phyloP scores from a whole-genome alignment of 1,140 invertebrate species.

The Fopius arisanus region DNA sequence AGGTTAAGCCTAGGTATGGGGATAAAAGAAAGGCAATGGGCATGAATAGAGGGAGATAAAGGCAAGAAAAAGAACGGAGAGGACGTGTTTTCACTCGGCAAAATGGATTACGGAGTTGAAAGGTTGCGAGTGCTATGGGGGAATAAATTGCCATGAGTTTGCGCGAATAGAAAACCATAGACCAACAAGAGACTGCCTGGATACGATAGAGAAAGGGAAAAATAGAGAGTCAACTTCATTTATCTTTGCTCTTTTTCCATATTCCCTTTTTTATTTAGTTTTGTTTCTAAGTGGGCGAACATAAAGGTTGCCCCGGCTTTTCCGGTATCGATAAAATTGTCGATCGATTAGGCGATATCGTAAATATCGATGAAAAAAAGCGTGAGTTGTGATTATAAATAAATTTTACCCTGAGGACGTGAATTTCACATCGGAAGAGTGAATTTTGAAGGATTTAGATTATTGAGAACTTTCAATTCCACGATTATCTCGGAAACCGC shows the following conservation, averaged over 20 bases:
- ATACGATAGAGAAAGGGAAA: background rate
- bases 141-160: background rate
- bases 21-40: background rate
- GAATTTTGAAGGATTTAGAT: too few species aligned
- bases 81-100: constrained; percentile 19
- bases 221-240: background rate
- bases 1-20: background rate
- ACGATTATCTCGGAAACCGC: too few species aligned
- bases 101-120: constrained; percentile 30
- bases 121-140: constrained; percentile 14
- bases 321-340: background rate
- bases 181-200: background rate
- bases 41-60: background rate
- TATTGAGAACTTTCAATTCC: too few species aligned
- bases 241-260: background rate
- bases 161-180: background rate
- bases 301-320: background rate
- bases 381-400: too few species aligned
- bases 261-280: background rate
- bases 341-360: background rate
- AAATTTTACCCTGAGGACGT: too few species aligned
- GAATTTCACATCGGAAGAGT: too few species aligned
- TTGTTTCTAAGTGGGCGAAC: background rate
- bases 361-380: too few species aligned
- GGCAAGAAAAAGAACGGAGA: background rate